A percentile compares a stretch with the other conserved stretches of the same genome.
Conservation (phyloP, 2,888 invertebrate species). For the Archips xylosteana region DNA sequence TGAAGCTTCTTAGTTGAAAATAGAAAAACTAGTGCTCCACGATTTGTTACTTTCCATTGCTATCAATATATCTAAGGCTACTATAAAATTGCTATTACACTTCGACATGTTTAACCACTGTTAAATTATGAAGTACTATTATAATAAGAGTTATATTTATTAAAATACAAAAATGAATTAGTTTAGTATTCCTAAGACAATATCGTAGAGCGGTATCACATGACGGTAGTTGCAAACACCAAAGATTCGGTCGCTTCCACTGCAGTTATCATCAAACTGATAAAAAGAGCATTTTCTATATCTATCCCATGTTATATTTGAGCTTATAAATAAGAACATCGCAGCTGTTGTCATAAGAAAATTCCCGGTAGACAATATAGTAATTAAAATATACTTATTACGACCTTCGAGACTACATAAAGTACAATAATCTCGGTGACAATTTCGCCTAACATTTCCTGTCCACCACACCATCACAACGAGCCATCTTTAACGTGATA, state of each 20-base stretch:
- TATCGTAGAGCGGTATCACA: neutral
- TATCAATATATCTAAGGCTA: conserved; percentile 6
- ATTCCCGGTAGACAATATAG: conserved; percentile 9
- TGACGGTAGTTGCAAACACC: neutral
- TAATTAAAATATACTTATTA: conserved; percentile 6
- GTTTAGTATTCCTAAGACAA: neutral
- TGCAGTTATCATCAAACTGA: neutral
- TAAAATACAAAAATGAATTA: conserved; percentile 8
- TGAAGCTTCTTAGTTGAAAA: neutral
- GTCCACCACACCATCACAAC: too few relatives aligned
- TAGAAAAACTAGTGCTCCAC: conserved; percentile 1
- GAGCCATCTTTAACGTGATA: too few relatives aligned
- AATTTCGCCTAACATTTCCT: neutral
- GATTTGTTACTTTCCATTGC: neutral
- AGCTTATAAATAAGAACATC: conserved; percentile 33
- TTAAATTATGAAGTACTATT: conserved; percentile 9
- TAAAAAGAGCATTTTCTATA: conserved; percentile 4
- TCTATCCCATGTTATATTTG: conserved; percentile 10
- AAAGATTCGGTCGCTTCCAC: neutral
- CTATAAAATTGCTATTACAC: conserved; percentile 7
- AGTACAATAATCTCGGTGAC: neutral
- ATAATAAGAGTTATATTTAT: conserved; percentile 8
- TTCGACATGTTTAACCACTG: conserved; percentile 6
- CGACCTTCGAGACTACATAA: neutral
- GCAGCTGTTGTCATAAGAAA: conserved; percentile 38